Percentiles rank a stretch among this genome's conserved stretches.
These are phyloP conservation scores for Clupea harengus DNA, from an alignment of 2,113 vertebrate species.

Conservation along the genomic window DNA sequence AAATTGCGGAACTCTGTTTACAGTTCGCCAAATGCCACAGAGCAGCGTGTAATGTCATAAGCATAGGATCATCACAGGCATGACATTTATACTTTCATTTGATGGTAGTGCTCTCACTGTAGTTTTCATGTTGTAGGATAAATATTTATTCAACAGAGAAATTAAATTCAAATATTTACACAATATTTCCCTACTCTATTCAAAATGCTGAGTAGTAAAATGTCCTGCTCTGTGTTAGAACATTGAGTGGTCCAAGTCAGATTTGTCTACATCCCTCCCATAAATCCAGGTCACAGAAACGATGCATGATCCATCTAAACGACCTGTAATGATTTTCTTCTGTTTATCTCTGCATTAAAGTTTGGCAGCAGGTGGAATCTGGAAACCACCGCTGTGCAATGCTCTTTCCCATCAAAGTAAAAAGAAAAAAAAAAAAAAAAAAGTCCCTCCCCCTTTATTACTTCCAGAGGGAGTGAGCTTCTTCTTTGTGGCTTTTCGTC, in stretches of 20 bases:
- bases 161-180: constrained; percentile 14
- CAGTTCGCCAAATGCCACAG: not conserved
- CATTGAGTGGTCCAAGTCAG: constrained; percentile 16
- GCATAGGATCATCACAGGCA: not conserved
- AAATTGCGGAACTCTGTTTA: not conserved
- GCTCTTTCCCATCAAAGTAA: constrained; percentile 33
- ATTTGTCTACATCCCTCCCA: constrained; percentile 17
- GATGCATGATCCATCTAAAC: constrained; percentile 32
- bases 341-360: constrained; percentile 42
- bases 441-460: not conserved
- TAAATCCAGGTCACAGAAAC: constrained; percentile 28
- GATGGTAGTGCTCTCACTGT: not conserved
- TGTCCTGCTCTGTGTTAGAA: constrained; percentile 4
- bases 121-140: constrained; percentile 1
- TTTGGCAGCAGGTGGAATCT: constrained; percentile 51
- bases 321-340: constrained; percentile 42
- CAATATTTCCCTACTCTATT: not conserved
- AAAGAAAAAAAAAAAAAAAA: constrained; percentile 26
- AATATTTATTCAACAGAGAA: constrained; percentile 1
- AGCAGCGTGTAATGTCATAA: not conserved
- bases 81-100: not conserved
- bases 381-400: constrained; percentile 20
- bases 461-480: constrained; percentile 29
- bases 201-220: not conserved
- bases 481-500: constrained; percentile 43